Percentiles rank a stretch among this genome's conserved stretches.
Evolutionary conservation across 2,888 invertebrate species (phyloP).

Genomic region (Lutraria lutraria): DNA sequence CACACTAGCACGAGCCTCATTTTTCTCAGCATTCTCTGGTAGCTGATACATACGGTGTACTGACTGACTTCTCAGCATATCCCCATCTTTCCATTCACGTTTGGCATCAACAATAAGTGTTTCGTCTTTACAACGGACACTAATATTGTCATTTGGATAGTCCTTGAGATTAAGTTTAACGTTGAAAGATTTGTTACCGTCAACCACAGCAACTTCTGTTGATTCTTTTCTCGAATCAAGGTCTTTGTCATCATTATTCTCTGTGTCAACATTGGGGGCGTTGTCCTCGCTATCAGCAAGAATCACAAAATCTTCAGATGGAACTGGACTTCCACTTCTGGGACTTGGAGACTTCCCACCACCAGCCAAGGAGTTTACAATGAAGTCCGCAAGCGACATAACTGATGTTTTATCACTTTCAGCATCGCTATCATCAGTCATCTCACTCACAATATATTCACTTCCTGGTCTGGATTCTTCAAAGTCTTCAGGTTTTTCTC

Average conservation of each 20-base stretch:
- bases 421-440: not conserved
- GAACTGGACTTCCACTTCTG: conserved; percentile 26
- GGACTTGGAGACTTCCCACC: no score
- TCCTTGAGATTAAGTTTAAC: not conserved
- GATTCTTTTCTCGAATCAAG: not conserved
- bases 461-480: not conserved
- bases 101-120: conserved; percentile 7
- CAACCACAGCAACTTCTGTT: not conserved
- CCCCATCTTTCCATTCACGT: conserved; percentile 24
- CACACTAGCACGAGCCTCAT: not conserved
- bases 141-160: not conserved
- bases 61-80: not conserved
- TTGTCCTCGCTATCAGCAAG: not conserved
- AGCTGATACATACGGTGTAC: conserved; percentile 23
- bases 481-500: not conserved
- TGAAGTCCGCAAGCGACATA: conserved; percentile 6
- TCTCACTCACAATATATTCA: not conserved
- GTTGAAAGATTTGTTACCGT: conserved; percentile 20
- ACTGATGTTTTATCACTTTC: not conserved
- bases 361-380: not conserved
- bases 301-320: conserved; percentile 15
- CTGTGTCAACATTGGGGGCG: not conserved
- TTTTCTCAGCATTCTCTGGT: conserved; percentile 6
- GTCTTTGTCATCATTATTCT: not conserved
- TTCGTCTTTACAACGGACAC: conserved; percentile 8